Evolutionary conservation across 2,888 invertebrate genomes (phyloP).

Genomic region (Neoitamus cyanurus): DNA sequence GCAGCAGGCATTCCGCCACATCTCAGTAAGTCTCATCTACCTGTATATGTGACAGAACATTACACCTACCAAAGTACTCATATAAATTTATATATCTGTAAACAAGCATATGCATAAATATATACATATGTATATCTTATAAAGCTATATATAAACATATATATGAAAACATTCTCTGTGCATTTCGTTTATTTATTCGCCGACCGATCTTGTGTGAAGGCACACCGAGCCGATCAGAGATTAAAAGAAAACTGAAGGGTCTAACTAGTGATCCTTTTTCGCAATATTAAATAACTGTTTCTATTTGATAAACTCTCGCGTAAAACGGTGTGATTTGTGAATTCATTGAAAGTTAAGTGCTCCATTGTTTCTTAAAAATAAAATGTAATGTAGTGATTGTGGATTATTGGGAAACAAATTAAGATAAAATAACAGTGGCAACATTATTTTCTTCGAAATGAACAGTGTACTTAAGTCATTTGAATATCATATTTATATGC

Average conservation of each 20-base stretch:
- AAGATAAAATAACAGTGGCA: neutral
- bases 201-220: constrained; percentile 66
- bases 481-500: neutral
- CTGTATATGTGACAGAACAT: constrained; percentile 21
- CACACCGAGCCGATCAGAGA: constrained; percentile 57
- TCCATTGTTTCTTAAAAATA: neutral
- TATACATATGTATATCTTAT: neutral
- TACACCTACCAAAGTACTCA: neutral
- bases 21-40: constrained; percentile 3
- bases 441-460: neutral
- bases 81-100: neutral
- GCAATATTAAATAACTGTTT: neutral
- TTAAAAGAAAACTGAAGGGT: constrained; percentile 7
- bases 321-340: neutral
- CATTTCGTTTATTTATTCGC: constrained; percentile 65
- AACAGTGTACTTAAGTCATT: neutral
- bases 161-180: constrained; percentile 54
- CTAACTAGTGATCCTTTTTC: neutral
- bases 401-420: neutral
- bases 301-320: neutral
- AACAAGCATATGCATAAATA: neutral
- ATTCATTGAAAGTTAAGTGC: neutral
- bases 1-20: neutral
- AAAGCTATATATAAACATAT: constrained; percentile 12
- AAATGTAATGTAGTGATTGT: neutral